Evolutionary conservation across 2,797 vertebrate species (phyloP).

Genomic region (Poecilia velifera): DNA sequence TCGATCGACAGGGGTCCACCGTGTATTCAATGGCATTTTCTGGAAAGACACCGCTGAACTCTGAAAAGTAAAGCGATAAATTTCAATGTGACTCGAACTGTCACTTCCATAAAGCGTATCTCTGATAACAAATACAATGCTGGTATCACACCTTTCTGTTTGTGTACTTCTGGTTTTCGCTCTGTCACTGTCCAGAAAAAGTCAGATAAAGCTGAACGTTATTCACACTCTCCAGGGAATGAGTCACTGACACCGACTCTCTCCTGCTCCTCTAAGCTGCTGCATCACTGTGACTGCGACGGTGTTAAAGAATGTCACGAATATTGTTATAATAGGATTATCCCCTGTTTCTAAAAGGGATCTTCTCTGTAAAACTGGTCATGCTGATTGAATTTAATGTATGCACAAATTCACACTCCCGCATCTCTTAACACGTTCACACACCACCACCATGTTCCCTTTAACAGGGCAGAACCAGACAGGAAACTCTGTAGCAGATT

Average conservation of each 20-base stretch:
- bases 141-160: neutral
- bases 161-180: neutral
- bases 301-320: neutral
- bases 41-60: neutral
- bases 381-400: neutral
- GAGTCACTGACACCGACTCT: neutral
- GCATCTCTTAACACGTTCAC: neutral
- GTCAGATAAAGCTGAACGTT: neutral
- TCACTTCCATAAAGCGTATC: neutral
- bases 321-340: constrained; percentile 1
- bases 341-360: neutral
- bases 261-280: neutral
- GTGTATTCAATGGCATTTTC: neutral
- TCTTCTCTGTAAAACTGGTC: neutral
- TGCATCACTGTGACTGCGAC: neutral
- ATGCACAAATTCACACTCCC: neutral
- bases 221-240: neutral
- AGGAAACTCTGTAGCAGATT: neutral
- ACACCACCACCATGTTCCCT: neutral
- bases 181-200: neutral
- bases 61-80: neutral
- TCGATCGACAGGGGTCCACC: too few relatives aligned
- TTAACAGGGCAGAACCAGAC: neutral
- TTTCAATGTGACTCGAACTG: neutral
- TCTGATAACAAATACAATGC: neutral